Percentiles rank a stretch among this genome's conserved stretches.
phyloP scores from a whole-genome alignment of 2,888 invertebrate species.

The Eristalis intricaria region DNA sequence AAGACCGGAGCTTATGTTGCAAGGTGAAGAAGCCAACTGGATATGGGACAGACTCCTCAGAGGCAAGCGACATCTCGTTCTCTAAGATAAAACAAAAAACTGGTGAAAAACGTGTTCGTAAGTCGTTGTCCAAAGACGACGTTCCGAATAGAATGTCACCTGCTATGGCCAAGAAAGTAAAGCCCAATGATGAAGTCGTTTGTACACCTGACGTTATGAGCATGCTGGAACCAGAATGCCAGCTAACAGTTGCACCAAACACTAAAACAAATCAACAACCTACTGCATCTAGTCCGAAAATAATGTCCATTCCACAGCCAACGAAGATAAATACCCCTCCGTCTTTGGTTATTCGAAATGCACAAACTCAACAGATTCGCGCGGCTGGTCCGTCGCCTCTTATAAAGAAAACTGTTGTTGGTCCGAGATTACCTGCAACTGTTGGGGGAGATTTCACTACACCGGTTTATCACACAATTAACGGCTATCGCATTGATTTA shows the following conservation, averaged over 20 bases:
- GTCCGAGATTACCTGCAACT: conserved; percentile 73
- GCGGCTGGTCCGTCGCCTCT: conserved; percentile 69
- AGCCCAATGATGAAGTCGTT: conserved; percentile 82
- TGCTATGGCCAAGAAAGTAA: conserved; percentile 74
- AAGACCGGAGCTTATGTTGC: conserved; percentile 79
- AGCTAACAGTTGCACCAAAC: conserved; percentile 77
- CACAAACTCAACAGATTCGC: conserved; percentile 76
- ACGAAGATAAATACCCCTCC: conserved; percentile 74
- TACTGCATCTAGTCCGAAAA: conserved; percentile 73
- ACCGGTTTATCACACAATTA: conserved; percentile 81
- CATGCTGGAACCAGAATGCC: conserved; percentile 80
- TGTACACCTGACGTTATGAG: conserved; percentile 84
- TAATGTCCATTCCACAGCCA: conserved; percentile 74
- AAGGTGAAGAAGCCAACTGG: conserved; percentile 77
- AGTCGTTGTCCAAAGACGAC: conserved; percentile 57
- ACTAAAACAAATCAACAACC: conserved; percentile 69
- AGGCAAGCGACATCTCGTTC: conserved; percentile 74
- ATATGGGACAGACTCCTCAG: conserved; percentile 73
- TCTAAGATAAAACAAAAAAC: conserved; percentile 74
- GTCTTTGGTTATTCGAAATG: conserved; percentile 78
- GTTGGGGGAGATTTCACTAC: conserved; percentile 73
- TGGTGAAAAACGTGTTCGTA: conserved; percentile 55
- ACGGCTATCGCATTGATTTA: conserved; percentile 81
- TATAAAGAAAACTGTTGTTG: conserved; percentile 77
- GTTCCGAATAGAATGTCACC: conserved; percentile 64